Conservation (phyloP, 1,140 invertebrate genomes). For the Cyclargus thomasi region DNA sequence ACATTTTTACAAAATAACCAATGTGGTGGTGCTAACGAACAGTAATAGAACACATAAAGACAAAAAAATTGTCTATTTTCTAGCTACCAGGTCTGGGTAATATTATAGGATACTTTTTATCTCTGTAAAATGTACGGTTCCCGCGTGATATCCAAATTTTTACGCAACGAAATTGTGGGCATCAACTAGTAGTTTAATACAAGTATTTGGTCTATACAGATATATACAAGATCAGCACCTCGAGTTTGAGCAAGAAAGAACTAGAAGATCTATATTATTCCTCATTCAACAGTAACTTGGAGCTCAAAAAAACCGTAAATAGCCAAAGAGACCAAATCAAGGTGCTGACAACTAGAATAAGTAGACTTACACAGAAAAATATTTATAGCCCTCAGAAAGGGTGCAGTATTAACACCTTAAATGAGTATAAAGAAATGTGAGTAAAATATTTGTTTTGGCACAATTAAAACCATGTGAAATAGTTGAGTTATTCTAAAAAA, state of each 20-base stretch:
- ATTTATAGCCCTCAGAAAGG: slow-evolving; percentile 33
- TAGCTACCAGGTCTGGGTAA: no score
- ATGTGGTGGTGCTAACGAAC: no score
- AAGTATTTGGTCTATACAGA: slow-evolving; percentile 36
- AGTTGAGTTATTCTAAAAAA: no score
- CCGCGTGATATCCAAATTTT: no score
- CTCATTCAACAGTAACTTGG: slow-evolving; percentile 49
- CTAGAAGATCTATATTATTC: slow-evolving; percentile 55
- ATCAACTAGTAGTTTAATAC: no score
- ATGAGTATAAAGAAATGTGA: slow-evolving; percentile 56
- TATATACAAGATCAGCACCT: slow-evolving; percentile 41
- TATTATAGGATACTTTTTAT: no score
- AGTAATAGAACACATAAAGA: no score
- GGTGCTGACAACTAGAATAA: slow-evolving; percentile 46
- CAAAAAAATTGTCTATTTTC: no score
- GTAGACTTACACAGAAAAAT: slow-evolving; percentile 41
- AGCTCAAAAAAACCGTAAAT: slow-evolving; percentile 53
- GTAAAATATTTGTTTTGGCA: background rate
- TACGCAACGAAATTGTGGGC: no score
- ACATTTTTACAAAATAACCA: no score
- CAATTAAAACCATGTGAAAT: no score
- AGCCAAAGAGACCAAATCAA: slow-evolving; percentile 48
- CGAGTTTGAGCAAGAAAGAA: slow-evolving; percentile 54
- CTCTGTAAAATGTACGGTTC: no score
- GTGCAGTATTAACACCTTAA: slow-evolving; percentile 44